Evolutionary conservation across 2,113 vertebrate genomes (phyloP).

Genomic region (Chitala chitala): DNA sequence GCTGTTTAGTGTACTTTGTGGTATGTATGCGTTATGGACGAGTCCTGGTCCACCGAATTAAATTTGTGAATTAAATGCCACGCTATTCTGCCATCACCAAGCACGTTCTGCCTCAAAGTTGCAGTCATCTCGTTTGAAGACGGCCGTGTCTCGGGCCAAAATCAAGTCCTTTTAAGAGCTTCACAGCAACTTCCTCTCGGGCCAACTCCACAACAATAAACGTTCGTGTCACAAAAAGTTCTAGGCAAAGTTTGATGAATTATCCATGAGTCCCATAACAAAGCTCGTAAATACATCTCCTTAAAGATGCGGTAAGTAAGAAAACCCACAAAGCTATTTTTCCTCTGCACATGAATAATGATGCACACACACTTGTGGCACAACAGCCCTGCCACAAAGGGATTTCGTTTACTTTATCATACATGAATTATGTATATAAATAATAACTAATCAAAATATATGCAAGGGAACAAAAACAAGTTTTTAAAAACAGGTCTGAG

Average conservation of each 20-base stretch:
- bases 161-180: too few relatives aligned
- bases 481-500: too few relatives aligned
- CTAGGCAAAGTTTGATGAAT: not conserved
- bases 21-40: not conserved
- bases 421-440: too few relatives aligned
- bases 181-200: not conserved
- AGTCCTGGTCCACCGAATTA: too few relatives aligned
- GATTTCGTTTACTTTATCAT: too few relatives aligned
- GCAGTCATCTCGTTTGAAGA: not conserved
- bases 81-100: too few relatives aligned
- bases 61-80: too few relatives aligned
- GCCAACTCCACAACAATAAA: not conserved
- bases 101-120: not conserved
- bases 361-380: slow-evolving; percentile 5
- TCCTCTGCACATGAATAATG: not conserved
- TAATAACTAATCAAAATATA: too few relatives aligned
- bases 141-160: too few relatives aligned
- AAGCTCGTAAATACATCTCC: not conserved
- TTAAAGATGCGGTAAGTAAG: not conserved
- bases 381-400: too few relatives aligned
- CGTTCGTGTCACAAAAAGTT: not conserved
- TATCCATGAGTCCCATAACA: not conserved
- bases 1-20: not conserved
- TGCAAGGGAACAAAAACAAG: too few relatives aligned
- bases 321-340: not conserved